These are phyloP conservation scores for Microplitis deprimator DNA, from an alignment of 2,888 invertebrate species.

Conservation along the genomic window DNA sequence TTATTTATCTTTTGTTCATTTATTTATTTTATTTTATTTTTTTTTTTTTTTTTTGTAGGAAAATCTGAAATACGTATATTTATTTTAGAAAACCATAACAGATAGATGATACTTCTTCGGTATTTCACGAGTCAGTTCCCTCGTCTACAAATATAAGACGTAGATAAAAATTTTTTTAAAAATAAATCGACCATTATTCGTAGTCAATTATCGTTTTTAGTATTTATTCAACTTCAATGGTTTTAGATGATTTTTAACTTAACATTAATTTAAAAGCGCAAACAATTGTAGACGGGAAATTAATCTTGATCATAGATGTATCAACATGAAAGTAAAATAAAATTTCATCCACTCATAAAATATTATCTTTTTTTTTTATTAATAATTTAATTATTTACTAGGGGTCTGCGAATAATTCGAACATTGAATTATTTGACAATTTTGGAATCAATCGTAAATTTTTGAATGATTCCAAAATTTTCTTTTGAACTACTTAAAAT, in stretches of 20 bases:
- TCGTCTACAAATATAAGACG: constrained; percentile 24
- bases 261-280: constrained; percentile 38
- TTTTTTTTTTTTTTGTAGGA: constrained; percentile 14
- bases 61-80: constrained; percentile 1
- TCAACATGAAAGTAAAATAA: constrained; percentile 41
- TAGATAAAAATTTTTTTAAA: constrained; percentile 22
- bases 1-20: constrained; percentile 20
- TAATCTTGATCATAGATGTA: constrained; percentile 47
- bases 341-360: constrained; percentile 13
- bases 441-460: too few species aligned
- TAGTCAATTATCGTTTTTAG: constrained; percentile 42
- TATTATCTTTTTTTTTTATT: not conserved
- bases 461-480: too few species aligned
- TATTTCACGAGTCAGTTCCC: not conserved
- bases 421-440: too few species aligned
- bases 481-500: too few species aligned
- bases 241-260: constrained; percentile 39
- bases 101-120: not conserved
- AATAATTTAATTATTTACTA: not conserved
- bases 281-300: constrained; percentile 44
- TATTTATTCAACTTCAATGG: constrained; percentile 43
- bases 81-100: constrained; percentile 1
- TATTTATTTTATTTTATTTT: constrained; percentile 9
- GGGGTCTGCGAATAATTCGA: too few species aligned
- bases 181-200: constrained; percentile 21